Base-by-base conservation (phyloP, 2,888 invertebrate species). In the Suillia variegata region DNA sequence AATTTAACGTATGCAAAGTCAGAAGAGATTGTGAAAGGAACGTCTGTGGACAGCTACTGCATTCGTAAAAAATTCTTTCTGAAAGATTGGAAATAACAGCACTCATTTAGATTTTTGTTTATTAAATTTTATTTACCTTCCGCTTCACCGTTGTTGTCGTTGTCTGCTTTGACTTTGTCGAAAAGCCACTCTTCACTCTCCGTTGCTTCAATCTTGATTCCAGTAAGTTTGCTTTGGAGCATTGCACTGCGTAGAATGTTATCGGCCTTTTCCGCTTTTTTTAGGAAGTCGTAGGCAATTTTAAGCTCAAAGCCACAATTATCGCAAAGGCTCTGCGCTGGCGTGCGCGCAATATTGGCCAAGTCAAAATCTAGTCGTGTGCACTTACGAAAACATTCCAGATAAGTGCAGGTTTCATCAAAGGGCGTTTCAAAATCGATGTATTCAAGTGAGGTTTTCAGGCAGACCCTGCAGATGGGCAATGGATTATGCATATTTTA, bases 381-480 rank as follows among this genome's bases (percentile, higher is more conserved):
- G 53, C 71, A 72, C 26, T 61, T 60, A 15, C 63, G 56, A 49
- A 72, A 68, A 51, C 70, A 72, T 51, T 72, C 70, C 20, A 70
- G 60, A 20, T 70, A 72, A 8, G 68, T 70, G 0, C 67, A 61
- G 5, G 20, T 5, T 12, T 12, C 4, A 21, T 63, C 65, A 34
- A 69, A 70, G 5, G 64, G 67, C 18, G 67, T 65, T 42, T 70
- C 67, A n/a, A 70, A 62, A 56, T 67, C 68, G 15, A 72, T 66
- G 13, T 65, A 67, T 60, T 69, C 66, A 0, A 68, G 57, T 8
- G 70, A 67, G 18, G 63, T 62, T 51, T 69, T 67, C 15, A 72
- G 62, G 17, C 71, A 72, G 5, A 68, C 66, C 15, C 69, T 64
- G 52, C 71, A 72, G 10, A 67, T 62, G 20, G 68, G 69, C 47